Conservation (phyloP, 2,113 vertebrate genomes). For the Seriola dumerili region DNA sequence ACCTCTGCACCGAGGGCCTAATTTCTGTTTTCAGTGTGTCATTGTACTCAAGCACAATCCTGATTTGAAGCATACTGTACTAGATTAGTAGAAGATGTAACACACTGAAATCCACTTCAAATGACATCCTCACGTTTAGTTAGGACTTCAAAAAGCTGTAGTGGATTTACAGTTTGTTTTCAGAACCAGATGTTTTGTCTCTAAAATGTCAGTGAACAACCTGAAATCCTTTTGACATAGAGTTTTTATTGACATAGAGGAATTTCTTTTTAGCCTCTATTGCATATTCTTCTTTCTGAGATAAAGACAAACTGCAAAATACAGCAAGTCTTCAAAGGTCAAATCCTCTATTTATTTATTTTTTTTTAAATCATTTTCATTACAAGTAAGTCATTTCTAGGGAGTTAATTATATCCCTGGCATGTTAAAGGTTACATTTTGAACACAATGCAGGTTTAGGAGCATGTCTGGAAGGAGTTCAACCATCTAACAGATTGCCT, state of each 20-base stretch:
- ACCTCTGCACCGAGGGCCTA: slow-evolving; percentile 33
- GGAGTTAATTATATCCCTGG: neutral
- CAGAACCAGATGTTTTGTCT: neutral
- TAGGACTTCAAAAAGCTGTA: neutral
- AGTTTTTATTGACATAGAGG: neutral
- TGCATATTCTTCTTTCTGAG: neutral
- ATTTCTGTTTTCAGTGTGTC: slow-evolving; percentile 29
- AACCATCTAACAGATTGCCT: slow-evolving; percentile 10
- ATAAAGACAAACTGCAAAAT: neutral
- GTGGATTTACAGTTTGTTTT: neutral
- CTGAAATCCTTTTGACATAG: neutral
- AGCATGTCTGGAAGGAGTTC: slow-evolving; percentile 19
- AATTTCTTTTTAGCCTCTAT: neutral
- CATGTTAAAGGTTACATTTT: slow-evolving; percentile 13
- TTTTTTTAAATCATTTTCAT: neutral
- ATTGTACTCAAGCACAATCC: slow-evolving; percentile 46
- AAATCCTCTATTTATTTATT: neutral
- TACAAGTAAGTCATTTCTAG: neutral
- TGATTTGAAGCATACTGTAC: slow-evolving; percentile 5
- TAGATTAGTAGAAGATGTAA: neutral
- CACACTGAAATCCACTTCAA: neutral
- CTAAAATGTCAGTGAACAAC: neutral
- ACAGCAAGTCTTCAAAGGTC: neutral
- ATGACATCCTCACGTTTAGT: neutral
- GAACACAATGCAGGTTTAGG: slow-evolving; percentile 4